Conservation (phyloP, 2,113 vertebrate genomes). For the Macrotus californicus region DNA sequence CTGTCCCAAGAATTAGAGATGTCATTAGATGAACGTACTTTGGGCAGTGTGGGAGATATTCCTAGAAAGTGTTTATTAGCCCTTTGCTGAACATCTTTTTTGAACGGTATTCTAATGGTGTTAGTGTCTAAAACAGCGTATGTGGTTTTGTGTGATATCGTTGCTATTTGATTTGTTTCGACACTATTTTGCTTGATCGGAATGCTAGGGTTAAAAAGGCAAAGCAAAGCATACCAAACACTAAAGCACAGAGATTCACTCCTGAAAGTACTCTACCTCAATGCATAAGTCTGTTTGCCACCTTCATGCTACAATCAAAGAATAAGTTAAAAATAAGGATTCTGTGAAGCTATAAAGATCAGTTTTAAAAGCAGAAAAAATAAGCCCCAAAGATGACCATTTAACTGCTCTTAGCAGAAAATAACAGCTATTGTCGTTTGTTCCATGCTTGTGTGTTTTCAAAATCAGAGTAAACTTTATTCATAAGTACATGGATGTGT, state of each 20-base stretch:
- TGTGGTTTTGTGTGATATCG: background rate
- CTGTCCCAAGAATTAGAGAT: background rate
- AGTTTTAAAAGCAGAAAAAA: background rate
- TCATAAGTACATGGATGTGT: background rate
- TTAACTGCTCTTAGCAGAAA: background rate
- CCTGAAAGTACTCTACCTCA: background rate
- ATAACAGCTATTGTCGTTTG: background rate
- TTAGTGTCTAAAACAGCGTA: background rate
- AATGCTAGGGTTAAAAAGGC: background rate
- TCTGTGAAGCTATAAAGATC: background rate
- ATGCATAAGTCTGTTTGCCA: background rate
- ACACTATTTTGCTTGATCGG: background rate
- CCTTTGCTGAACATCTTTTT: background rate
- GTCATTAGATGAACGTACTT: background rate
- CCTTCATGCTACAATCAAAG: background rate
- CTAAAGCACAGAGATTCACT: background rate
- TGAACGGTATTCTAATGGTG: background rate
- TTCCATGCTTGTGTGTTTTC: background rate
- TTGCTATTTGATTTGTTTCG: background rate
- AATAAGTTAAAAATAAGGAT: background rate
- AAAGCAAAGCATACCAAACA: background rate
- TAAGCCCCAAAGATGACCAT: background rate
- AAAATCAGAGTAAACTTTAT: background rate
- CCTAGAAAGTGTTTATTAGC: background rate
- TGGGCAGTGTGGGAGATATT: background rate